phyloP scores from a whole-genome alignment of 2,113 vertebrate species.

The Girardinichthys multiradiatus region DNA sequence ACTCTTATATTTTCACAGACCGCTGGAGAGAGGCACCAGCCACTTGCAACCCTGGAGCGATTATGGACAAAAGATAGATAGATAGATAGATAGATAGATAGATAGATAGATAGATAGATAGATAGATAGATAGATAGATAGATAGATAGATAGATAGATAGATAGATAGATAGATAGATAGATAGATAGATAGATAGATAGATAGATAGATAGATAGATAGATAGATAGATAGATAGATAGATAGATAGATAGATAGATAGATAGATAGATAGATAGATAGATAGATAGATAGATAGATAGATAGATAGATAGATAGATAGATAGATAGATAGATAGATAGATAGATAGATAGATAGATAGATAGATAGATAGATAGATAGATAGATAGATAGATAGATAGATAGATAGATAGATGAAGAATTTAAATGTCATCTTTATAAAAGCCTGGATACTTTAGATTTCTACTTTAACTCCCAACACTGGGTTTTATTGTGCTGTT shows the following conservation, averaged over 20 bases:
- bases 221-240: slow-evolving; percentile 6
- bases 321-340: slow-evolving; percentile 53
- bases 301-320: slow-evolving; percentile 47
- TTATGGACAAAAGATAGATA: too few species aligned
- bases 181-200: slow-evolving; percentile 3
- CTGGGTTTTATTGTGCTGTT: too few species aligned
- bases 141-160: slow-evolving; percentile 4
- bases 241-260: slow-evolving; percentile 5
- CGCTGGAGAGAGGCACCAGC: too few species aligned
- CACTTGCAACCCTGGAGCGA: too few species aligned
- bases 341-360: slow-evolving; percentile 46
- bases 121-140: slow-evolving; percentile 4
- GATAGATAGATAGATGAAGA: too few species aligned
- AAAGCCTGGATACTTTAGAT: slow-evolving; percentile 38
- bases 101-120: slow-evolving; percentile 4
- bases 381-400: slow-evolving; percentile 39
- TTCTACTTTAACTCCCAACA: too few species aligned
- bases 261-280: background rate
- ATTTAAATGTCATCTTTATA: too few species aligned
- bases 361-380: slow-evolving; percentile 51
- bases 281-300: slow-evolving; percentile 15
- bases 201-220: background rate
- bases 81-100: background rate
- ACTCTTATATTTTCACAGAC: too few species aligned
- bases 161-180: background rate